Evolutionary conservation across 2,888 invertebrate species (phyloP).

Genomic region (Pinctada fucata): DNA sequence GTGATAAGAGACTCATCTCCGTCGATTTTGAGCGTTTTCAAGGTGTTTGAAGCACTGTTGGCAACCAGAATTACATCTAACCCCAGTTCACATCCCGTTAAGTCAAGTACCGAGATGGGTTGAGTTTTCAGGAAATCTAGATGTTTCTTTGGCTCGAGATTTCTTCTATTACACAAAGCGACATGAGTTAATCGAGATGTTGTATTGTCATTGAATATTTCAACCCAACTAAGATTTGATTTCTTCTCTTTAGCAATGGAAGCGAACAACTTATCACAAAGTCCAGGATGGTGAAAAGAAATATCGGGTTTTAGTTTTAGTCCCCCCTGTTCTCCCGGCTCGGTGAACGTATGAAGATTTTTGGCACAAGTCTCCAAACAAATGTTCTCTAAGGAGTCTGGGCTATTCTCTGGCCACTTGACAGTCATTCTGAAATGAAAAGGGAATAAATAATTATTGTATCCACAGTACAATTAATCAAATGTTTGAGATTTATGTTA

Average conservation of each 20-base stretch:
- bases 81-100: conserved; percentile 83
- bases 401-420: conserved; percentile 51
- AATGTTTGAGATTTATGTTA: too few species aligned
- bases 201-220: conserved; percentile 47
- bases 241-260: conserved; percentile 21
- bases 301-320: conserved; percentile 46
- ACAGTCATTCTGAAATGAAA: conserved; percentile 18
- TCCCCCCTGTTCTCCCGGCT: conserved; percentile 10
- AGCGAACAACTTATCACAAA: conserved; percentile 50
- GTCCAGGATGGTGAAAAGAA: conserved; percentile 39
- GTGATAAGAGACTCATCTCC: conserved; percentile 46
- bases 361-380: conserved; percentile 45
- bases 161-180: conserved; percentile 42
- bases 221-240: conserved; percentile 36
- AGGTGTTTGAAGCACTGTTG: conserved; percentile 83
- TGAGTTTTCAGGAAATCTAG: conserved; percentile 85
- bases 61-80: conserved; percentile 82
- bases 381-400: conserved; percentile 48
- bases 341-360: conserved; percentile 38
- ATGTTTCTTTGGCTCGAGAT: conserved; percentile 83
- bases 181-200: conserved; percentile 52
- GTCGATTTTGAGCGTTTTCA: conserved; percentile 85
- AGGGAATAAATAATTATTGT: too few species aligned
- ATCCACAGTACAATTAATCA: too few species aligned
- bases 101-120: conserved; percentile 85